Conservation (phyloP, 2,113 vertebrate species). For the Entomyzon cyanotis region DNA sequence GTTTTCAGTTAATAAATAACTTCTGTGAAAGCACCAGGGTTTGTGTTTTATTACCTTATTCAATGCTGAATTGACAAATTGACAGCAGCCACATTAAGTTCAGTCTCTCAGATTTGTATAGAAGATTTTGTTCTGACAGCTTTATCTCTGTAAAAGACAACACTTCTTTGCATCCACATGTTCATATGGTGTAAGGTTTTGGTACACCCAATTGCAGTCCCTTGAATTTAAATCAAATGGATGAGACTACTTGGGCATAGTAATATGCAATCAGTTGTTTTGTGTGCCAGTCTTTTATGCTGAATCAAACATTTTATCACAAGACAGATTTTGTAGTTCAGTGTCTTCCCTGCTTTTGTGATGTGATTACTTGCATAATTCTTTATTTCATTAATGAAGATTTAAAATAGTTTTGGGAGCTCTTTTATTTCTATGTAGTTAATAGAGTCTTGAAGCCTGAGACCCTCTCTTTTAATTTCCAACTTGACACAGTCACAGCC, state of each 20-base stretch:
- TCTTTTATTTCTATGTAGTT: not conserved
- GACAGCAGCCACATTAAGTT: not conserved
- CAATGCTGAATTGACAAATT: not conserved
- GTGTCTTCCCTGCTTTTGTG: not conserved
- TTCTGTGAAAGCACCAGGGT: not conserved
- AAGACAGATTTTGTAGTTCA: not conserved
- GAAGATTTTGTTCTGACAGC: not conserved
- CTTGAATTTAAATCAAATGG: not conserved
- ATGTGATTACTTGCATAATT: not conserved
- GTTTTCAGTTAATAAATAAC: slow-evolving; percentile 67
- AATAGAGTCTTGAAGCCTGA: not conserved
- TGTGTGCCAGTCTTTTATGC: not conserved
- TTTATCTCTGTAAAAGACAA: not conserved
- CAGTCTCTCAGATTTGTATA: not conserved
- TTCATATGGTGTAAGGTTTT: not conserved
- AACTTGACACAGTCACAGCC: not conserved
- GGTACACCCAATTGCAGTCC: not conserved
- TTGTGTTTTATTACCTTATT: not conserved
- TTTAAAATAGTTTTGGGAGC: not conserved
- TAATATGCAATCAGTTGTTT: not conserved
- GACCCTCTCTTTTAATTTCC: not conserved
- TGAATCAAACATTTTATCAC: not conserved
- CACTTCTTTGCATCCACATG: not conserved
- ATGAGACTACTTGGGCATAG: not conserved
- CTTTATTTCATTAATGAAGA: not conserved